These are phyloP conservation scores for Pogonocherus hispidulus DNA, from an alignment of 2,888 invertebrate genomes.

Conservation along the genomic window DNA sequence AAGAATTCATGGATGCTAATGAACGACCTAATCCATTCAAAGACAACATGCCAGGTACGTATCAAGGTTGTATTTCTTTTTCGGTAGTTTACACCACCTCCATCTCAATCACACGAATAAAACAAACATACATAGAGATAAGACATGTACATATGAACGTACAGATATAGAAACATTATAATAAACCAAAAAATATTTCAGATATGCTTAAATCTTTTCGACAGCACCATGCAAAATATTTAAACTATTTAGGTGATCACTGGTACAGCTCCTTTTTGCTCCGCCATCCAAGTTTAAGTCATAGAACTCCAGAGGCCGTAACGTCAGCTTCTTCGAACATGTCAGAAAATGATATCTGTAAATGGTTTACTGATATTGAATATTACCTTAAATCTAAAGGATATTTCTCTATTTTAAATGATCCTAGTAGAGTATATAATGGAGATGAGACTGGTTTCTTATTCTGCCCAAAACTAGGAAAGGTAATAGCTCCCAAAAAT, in stretches of 20 bases:
- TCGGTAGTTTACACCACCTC: no score
- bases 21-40: no score
- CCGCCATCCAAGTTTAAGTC: slow-evolving; percentile 1
- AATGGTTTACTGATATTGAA: slow-evolving; percentile 48
- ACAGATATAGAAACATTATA: slow-evolving; percentile 18
- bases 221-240: not conserved
- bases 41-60: no score
- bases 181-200: not conserved
- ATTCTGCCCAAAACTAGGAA: slow-evolving; percentile 39
- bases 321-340: slow-evolving; percentile 31
- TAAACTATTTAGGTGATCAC: not conserved
- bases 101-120: no score
- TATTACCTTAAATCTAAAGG: slow-evolving; percentile 25
- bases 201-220: not conserved
- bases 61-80: no score
- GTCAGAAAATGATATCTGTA: slow-evolving; percentile 51
- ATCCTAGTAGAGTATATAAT: slow-evolving; percentile 45
- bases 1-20: no score
- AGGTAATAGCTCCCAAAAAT: slow-evolving; percentile 42
- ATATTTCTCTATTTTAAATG: no score
- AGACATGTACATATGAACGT: no score
- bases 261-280: not conserved
- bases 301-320: slow-evolving; percentile 7
- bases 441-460: slow-evolving; percentile 44
- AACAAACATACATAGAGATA: no score